These are phyloP conservation scores for Brachymystax lenok DNA, from an alignment of 2,797 vertebrate species.

Conservation along the genomic window DNA sequence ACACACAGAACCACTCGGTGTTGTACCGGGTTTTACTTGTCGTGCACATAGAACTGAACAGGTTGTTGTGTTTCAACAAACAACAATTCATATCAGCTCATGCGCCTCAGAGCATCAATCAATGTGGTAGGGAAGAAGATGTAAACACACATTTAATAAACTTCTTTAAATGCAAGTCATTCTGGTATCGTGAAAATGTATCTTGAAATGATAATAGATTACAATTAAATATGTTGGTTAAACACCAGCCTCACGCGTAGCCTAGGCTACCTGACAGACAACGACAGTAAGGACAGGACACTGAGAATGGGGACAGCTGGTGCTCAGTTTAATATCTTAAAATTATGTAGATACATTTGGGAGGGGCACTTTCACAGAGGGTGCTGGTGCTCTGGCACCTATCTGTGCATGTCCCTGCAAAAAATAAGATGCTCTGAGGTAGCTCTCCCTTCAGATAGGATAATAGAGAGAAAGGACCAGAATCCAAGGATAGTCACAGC, in stretches of 20 bases:
- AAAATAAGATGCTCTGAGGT: not conserved
- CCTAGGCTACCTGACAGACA: not conserved
- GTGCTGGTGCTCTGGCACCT: not conserved
- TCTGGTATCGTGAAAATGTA: not conserved
- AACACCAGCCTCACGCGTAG: not conserved
- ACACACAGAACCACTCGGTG: not conserved
- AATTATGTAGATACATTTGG: not conserved
- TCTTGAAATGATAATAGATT: not conserved
- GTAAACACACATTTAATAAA: not conserved
- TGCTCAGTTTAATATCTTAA: not conserved
- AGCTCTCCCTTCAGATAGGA: not conserved
- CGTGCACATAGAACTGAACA: not conserved
- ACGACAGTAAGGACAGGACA: not conserved
- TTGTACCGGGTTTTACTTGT: not conserved
- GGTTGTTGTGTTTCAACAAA: conserved; percentile 7
- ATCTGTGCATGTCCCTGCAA: not conserved
- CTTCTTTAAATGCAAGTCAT: not conserved
- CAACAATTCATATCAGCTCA: not conserved
- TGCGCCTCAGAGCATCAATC: not conserved
- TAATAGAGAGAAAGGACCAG: not conserved
- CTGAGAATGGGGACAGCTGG: not conserved
- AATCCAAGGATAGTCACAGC: not conserved
- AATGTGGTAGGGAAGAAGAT: not conserved
- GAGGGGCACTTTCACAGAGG: not conserved
- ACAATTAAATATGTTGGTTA: not conserved